Percentiles rank a stretch among this genome's conserved stretches.
Conservation (phyloP, 2,113 vertebrate species). For the Hemichromis elongatus region DNA sequence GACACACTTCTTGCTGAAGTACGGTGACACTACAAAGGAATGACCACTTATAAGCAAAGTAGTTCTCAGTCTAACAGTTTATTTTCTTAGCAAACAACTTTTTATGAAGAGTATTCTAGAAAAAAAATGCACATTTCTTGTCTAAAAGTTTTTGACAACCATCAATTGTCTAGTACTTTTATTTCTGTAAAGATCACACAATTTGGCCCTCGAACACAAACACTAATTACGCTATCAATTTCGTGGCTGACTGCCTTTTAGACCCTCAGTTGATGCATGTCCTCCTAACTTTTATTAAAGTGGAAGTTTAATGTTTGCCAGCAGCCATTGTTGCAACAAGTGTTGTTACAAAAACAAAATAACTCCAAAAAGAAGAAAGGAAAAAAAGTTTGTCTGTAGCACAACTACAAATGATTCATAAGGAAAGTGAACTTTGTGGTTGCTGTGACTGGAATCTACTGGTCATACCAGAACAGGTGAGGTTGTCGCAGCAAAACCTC, state of each 20-base stretch:
- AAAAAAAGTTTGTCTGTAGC: background rate
- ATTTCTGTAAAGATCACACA: background rate
- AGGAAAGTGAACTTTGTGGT: background rate
- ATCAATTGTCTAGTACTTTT: background rate
- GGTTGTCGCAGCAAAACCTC: background rate
- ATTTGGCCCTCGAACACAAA: background rate
- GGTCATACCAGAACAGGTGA: background rate
- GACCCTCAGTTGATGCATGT: background rate
- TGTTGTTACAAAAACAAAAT: background rate
- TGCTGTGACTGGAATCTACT: background rate
- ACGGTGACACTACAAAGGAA: background rate
- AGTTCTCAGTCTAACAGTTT: background rate
- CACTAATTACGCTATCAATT: slow-evolving; percentile 1
- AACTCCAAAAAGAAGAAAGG: background rate
- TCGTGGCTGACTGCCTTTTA: background rate
- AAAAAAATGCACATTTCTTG: background rate
- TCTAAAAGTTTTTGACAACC: background rate
- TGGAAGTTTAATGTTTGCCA: background rate
- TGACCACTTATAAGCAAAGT: background rate
- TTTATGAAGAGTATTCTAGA: background rate
- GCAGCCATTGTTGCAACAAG: background rate
- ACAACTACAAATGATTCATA: background rate
- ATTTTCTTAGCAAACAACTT: background rate
- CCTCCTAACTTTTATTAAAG: background rate
- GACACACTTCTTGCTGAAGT: background rate